Conservation (phyloP, 2,888 invertebrate genomes). For the Parelbella ahira region DNA sequence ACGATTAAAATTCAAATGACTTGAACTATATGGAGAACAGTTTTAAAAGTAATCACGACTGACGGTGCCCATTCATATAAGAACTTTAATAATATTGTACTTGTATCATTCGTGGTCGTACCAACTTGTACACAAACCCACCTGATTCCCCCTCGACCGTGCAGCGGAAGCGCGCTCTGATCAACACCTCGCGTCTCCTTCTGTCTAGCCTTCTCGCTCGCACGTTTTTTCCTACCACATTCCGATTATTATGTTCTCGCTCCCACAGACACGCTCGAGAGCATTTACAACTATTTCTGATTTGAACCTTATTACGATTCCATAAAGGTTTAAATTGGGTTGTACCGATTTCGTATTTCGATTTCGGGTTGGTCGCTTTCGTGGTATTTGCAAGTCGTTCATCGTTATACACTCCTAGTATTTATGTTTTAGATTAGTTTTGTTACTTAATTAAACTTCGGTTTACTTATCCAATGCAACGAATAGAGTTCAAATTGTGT, state of each 20-base stretch:
- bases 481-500: no score
- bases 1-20: no score
- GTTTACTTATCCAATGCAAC: no score
- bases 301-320: conserved; percentile 36
- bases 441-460: not conserved
- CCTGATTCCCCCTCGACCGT: not conserved
- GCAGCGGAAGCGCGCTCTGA: conserved; percentile 1
- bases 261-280: conserved; percentile 63
- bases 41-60: no score
- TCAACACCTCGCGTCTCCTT: conserved; percentile 3
- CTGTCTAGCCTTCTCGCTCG: not conserved
- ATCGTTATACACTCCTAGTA: conserved; percentile 10
- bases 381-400: conserved; percentile 27
- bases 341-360: no score
- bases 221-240: conserved; percentile 54
- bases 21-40: no score
- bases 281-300: conserved; percentile 34
- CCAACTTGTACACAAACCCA: no score
- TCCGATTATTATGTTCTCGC: conserved; percentile 57
- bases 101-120: no score
- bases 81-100: no score
- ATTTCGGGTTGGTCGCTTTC: conserved; percentile 30
- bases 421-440: conserved; percentile 4
- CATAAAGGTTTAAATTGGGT: conserved; percentile 27
- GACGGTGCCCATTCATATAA: no score